Evolutionary conservation across 2,113 vertebrate species (phyloP), one percentile per base, ranked within the genome.

Genomic region (Haemorhous mexicanus): DNA sequence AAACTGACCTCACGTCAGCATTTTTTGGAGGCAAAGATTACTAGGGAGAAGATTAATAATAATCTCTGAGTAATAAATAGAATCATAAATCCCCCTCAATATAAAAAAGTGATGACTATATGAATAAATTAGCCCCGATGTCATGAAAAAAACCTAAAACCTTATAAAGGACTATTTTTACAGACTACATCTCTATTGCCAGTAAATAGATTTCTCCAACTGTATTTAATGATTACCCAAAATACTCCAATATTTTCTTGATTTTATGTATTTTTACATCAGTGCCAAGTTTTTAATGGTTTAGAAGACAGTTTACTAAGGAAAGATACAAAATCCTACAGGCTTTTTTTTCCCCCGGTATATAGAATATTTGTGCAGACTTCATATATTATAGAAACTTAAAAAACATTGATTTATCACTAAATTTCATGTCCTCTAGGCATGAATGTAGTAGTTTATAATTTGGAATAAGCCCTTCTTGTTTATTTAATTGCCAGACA

Each of bases 281-380:
- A 19, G 23, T 87, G 91, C 49, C 87, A 94, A 92, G 24, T 66
- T 93, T 93, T 72, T 94, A 94, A 87, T 84, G 44, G 33, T 32
- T 90, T 74, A 59, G 68, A 80, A 95, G 35, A 90, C 22, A 85
- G 44, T 35, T 93, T 47, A 67, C 39, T 27, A 81, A 90, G 26
- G 53, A 80, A 86, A 86, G 61, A 47, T 5, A 69, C 16, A 87
- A 85, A 89, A 78, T 93, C 28, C 12, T 66, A 74, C 10, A 75
- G 41, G 6, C 3, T 43, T 39, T 59, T 30, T 10, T 1, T 1
- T 0, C 0, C 11, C 17, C 8, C 14, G 1, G 8, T 61, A 61
- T 19, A 37, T 12, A 56, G 28, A 83, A 79, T 64, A 4, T 79
- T 79, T 73, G 22, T 24, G 28, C 26, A 85, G 6, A 62, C 7